Evolutionary conservation across 2,888 invertebrate genomes (phyloP).

Genomic region (Heliconius cydno): DNA sequence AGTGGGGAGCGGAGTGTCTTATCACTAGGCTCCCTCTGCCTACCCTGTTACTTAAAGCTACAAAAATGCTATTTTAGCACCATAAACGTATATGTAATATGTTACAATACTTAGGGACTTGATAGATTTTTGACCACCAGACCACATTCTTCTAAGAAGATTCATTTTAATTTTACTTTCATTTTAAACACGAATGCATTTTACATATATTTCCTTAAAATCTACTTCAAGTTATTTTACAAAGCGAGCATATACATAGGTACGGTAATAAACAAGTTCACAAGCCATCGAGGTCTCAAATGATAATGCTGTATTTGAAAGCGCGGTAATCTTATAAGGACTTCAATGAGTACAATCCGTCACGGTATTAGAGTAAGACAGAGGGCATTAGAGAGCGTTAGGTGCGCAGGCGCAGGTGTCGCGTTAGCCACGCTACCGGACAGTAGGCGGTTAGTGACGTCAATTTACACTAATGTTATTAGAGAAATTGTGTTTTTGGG

Average conservation of each 20-base stretch:
- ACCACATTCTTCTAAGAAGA: background rate
- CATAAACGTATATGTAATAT: no score
- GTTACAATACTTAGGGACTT: background rate
- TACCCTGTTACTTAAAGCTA: no score
- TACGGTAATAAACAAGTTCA: constrained; percentile 5
- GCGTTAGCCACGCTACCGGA: constrained; percentile 74
- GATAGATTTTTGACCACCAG: no score
- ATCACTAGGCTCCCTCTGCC: no score
- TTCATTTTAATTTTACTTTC: no score
- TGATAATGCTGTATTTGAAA: constrained; percentile 48
- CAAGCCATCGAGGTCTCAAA: constrained; percentile 31
- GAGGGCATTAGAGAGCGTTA: constrained; percentile 70
- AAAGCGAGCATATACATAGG: background rate
- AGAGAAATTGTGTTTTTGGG: constrained; percentile 44
- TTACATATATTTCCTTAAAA: background rate
- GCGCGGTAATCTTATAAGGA: constrained; percentile 56
- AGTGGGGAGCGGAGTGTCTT: no score
- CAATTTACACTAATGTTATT: constrained; percentile 50
- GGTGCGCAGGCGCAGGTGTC: constrained; percentile 68
- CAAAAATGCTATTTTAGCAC: no score
- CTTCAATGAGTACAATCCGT: constrained; percentile 61
- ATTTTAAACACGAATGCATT: background rate
- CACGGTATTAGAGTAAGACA: constrained; percentile 64
- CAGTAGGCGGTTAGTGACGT: constrained; percentile 53
- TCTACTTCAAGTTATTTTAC: background rate